A percentile compares a stretch with the other conserved stretches of the same genome.
phyloP scores from a whole-genome alignment of 2,888 invertebrate species.

The Tuta absoluta region DNA sequence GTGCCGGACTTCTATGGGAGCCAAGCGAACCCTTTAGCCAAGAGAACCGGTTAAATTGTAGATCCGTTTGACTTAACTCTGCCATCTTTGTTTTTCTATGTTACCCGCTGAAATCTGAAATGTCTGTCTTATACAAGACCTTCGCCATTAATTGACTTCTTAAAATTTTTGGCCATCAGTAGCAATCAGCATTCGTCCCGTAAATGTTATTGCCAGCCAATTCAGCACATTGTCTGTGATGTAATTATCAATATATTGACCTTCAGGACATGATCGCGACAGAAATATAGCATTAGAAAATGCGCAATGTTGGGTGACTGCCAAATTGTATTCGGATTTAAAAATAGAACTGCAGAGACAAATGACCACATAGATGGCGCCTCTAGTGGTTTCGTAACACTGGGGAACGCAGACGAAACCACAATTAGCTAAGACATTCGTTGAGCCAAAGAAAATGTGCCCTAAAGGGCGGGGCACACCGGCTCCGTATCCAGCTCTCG shows the following conservation, averaged over 20 bases:
- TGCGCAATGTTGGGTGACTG: conserved; percentile 42
- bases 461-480: neutral
- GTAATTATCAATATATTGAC: conserved; percentile 25
- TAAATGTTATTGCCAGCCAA: conserved; percentile 5
- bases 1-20: too few species aligned
- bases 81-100: too few species aligned
- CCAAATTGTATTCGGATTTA: conserved; percentile 39
- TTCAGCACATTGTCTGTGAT: conserved; percentile 9
- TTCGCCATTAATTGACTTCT: neutral
- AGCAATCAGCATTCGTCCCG: neutral
- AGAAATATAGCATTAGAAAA: conserved; percentile 42
- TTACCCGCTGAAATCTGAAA: too few species aligned
- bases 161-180: neutral
- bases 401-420: conserved; percentile 27
- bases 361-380: conserved; percentile 9
- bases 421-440: conserved; percentile 10
- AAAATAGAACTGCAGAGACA: conserved; percentile 32
- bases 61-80: too few species aligned
- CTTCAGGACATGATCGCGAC: conserved; percentile 30
- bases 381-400: conserved; percentile 34
- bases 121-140: neutral
- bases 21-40: too few species aligned
- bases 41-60: too few species aligned
- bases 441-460: neutral
- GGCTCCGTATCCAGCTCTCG: too few species aligned